Evolutionary conservation across 1,140 invertebrate genomes (phyloP), one percentile per base, ranked within the genome.

Genomic region (Drosophila subobscura): DNA sequence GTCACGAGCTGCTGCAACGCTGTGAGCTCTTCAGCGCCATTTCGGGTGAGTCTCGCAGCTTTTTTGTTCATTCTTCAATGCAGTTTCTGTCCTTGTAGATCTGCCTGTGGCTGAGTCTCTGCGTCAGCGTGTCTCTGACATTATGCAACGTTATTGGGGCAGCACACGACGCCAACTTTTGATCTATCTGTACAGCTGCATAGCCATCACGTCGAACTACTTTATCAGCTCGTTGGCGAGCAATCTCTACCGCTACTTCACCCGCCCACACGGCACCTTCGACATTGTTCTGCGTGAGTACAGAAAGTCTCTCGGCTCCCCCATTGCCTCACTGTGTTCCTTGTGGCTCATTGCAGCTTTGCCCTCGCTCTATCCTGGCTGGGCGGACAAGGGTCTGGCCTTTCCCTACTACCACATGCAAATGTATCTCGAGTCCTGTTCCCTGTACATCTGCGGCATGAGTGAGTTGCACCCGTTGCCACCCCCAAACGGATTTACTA

Each of bases 351-450:
- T 46, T 61, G 3, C 42, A 90, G 89, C 89, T 8, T 16, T 86
- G 10, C 89, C 89, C 1, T 59, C 80, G 2, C 23, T 83, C 0
- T 90, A 90, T 74, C 84, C 89, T 0, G 25, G 46, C 6, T 90
- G 89, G 84, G 57, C 61, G 49, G 64, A 72, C 27, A 89, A 83
- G 46, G 84, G 89, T 7, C 64, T 90, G 40, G 27, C 60, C 1
- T 90, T 83, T 70, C 89, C 89, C 16, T 90, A 90, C 52, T 90
- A 77, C 41, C 40, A 79, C 5, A 55, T 90, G 5, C 74, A 88
- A 53, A 67, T 90, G 59, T 73, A 71, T 5, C 37, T 89, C 3
- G 72, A 76, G 20, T 33, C 42, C 67, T 73, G 70, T 12, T 67
- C 81, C 0, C 44, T 79, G 0, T 90, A 76, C 25, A 61, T 89